Conservation (phyloP, 2,888 invertebrate species). For the Acronicta psi region DNA sequence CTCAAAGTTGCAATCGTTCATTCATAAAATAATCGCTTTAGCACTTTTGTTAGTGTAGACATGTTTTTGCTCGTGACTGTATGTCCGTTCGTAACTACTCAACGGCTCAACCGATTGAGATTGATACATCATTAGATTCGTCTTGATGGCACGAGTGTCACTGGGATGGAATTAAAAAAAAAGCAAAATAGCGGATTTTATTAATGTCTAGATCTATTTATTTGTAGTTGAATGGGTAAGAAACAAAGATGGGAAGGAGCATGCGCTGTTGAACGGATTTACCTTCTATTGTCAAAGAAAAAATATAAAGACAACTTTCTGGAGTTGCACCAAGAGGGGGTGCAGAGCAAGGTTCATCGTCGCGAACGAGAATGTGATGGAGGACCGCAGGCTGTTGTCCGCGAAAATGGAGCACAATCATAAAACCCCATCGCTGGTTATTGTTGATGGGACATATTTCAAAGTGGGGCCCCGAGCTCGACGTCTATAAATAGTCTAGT, state of each 20-base stretch:
- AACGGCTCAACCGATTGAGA: no score
- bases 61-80: no score
- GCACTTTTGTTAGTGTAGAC: no score
- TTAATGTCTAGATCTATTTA: background rate
- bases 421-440: background rate
- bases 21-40: no score
- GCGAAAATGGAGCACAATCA: conserved; percentile 4
- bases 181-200: no score
- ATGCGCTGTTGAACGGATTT: conserved; percentile 41
- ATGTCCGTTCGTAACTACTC: no score
- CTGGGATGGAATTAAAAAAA: no score
- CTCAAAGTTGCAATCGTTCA: no score
- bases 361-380: background rate
- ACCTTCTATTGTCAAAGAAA: conserved; percentile 34
- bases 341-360: conserved; percentile 12
- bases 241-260: conserved; percentile 38
- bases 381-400: background rate
- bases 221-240: conserved; percentile 49
- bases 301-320: background rate
- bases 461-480: background rate
- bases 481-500: background rate
- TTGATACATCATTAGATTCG: no score
- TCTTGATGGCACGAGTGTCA: no score
- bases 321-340: conserved; percentile 21
- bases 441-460: conserved; percentile 6